Conservation (phyloP, 2,113 vertebrate genomes). For the Tachycineta bicolor region DNA sequence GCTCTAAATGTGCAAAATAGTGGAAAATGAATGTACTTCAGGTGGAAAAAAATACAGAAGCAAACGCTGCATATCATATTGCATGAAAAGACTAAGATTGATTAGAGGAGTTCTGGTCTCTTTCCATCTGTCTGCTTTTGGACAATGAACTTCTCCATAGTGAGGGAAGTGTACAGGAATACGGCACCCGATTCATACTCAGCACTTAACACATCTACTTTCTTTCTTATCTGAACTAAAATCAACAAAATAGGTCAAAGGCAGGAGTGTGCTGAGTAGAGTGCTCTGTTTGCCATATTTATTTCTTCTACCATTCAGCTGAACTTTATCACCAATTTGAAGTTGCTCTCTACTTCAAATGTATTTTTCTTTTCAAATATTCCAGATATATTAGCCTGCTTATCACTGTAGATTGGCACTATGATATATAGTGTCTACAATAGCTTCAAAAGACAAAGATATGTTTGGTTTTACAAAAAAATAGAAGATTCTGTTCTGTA, state of each 20-base stretch:
- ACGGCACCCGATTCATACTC: background rate
- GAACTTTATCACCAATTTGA: background rate
- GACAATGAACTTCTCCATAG: background rate
- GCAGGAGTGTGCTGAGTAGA: background rate
- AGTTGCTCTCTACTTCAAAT: background rate
- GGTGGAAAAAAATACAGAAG: background rate
- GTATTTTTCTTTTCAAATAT: background rate
- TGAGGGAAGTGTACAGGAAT: background rate
- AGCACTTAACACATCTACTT: background rate
- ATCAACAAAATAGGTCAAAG: background rate
- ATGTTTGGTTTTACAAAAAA: background rate
- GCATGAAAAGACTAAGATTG: background rate
- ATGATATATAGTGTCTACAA: background rate
- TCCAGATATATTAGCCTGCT: background rate
- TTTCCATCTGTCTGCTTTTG: background rate
- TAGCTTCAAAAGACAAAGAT: background rate
- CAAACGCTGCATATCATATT: accelerated
- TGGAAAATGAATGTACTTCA: background rate
- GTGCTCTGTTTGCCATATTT: background rate
- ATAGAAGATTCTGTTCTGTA: background rate
- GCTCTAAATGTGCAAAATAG: background rate
- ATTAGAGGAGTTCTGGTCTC: background rate
- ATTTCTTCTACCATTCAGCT: background rate
- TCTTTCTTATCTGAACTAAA: background rate
- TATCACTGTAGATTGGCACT: background rate